Conservation (phyloP, 2,888 invertebrate species). For the Spodoptera littoralis region DNA sequence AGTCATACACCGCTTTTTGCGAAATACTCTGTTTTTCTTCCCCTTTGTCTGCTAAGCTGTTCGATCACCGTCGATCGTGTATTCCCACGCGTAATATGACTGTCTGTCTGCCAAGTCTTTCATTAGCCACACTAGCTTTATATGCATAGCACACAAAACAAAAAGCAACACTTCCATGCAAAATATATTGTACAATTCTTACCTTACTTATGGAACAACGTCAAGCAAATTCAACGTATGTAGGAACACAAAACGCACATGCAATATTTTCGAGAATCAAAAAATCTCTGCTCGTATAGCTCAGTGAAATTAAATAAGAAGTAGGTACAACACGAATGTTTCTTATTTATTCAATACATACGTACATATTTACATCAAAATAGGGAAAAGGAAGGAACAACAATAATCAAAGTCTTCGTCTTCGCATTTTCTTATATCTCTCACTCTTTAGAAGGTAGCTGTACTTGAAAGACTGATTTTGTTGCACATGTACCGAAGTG, state of each 20-base stretch:
- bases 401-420: slow-evolving; percentile 54
- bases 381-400: slow-evolving; percentile 33
- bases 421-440: slow-evolving; percentile 62
- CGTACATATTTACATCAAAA: slow-evolving; percentile 60
- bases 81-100: slow-evolving; percentile 7
- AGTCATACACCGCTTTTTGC: slow-evolving; percentile 22
- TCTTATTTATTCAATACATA: slow-evolving; percentile 68
- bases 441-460: slow-evolving; percentile 72
- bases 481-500: slow-evolving; percentile 28
- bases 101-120: not conserved
- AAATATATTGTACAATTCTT: slow-evolving; percentile 53
- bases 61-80: too few relatives aligned
- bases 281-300: slow-evolving; percentile 81
- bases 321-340: slow-evolving; percentile 46
- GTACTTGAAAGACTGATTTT: slow-evolving; percentile 50
- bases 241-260: slow-evolving; percentile 67
- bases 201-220: slow-evolving; percentile 62
- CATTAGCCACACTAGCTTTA: slow-evolving; percentile 34
- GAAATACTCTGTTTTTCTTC: not conserved
- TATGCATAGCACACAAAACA: slow-evolving; percentile 47
- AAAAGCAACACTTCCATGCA: slow-evolving; percentile 53
- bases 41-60: not conserved
- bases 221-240: slow-evolving; percentile 63
- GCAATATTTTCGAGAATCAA: slow-evolving; percentile 59
- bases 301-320: slow-evolving; percentile 53